Evolutionary conservation across 2,113 vertebrate species (phyloP).

Genomic region (Microtus montanus): DNA sequence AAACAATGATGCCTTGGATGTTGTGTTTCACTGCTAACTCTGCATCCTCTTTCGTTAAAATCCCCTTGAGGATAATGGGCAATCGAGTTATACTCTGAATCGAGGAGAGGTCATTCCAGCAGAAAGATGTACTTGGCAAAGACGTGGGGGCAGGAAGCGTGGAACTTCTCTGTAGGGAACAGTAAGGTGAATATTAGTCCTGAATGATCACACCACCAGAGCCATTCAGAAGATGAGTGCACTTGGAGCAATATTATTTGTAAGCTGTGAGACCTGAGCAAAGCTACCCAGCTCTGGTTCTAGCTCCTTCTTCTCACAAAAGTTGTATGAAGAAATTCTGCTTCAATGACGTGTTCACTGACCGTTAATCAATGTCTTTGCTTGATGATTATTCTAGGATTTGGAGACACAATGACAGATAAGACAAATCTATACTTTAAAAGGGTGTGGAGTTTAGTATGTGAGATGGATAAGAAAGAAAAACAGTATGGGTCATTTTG

Average conservation of each 20-base stretch:
- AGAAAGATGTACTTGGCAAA: constrained; percentile 89
- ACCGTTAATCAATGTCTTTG: neutral
- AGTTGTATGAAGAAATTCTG: neutral
- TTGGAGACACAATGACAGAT: neutral
- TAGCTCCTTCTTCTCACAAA: neutral
- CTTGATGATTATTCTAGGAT: neutral
- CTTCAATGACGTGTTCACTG: neutral
- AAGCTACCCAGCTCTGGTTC: neutral
- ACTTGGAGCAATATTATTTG: neutral
- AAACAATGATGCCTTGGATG: constrained; percentile 95
- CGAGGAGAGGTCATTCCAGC: constrained; percentile 95
- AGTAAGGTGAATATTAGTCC: constrained; percentile 20
- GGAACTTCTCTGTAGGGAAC: constrained; percentile 80
- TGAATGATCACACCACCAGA: neutral
- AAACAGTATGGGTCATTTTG: neutral
- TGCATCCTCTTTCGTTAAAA: constrained; percentile 97
- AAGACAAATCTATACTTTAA: neutral
- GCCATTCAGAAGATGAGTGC: neutral
- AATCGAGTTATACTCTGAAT: constrained; percentile 91
- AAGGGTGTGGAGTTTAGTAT: neutral
- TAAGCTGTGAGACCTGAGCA: neutral
- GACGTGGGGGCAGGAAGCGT: constrained; percentile 87
- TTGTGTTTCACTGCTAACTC: constrained; percentile 94
- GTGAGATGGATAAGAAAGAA: neutral
- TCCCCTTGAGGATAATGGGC: constrained; percentile 97